phyloP scores from a whole-genome alignment of 1,140 invertebrate species.

The Dinoponera quadriceps region DNA sequence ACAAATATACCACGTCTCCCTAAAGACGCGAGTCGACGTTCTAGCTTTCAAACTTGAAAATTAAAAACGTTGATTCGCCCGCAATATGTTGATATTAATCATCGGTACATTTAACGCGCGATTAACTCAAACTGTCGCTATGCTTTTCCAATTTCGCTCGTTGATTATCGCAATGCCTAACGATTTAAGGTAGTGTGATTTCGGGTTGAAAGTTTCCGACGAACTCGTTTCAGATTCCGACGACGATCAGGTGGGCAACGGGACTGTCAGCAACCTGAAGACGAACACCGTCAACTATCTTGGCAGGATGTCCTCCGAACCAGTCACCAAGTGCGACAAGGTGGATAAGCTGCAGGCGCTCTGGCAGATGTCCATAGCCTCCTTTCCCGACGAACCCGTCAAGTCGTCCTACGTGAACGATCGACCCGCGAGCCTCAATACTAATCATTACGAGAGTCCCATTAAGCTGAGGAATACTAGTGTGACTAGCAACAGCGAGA shows the following conservation, averaged over 20 bases:
- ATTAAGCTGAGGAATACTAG: conserved; percentile 82
- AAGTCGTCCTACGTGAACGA: conserved; percentile 81
- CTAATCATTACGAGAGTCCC: conserved; percentile 85
- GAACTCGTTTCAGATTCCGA: conserved; percentile 49
- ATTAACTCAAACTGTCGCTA: no score
- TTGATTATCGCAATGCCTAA: no score
- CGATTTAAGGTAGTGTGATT: no score
- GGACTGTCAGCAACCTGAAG: not conserved
- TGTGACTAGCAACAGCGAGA: conserved; percentile 80
- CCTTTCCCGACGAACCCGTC: conserved; percentile 68
- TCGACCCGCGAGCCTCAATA: conserved; percentile 64
- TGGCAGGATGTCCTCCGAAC: conserved; percentile 79
- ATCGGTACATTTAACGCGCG: no score
- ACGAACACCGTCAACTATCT: conserved; percentile 82
- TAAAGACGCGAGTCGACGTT: no score
- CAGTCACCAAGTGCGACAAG: conserved; percentile 82
- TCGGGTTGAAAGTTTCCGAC: not conserved
- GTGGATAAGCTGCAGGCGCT: conserved; percentile 83
- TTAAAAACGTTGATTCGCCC: no score
- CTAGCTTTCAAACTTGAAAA: no score
- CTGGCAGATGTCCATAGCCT: conserved; percentile 77
- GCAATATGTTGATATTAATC: no score
- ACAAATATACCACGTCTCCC: no score
- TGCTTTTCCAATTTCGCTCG: no score
- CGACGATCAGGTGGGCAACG: conserved; percentile 47